Conservation (phyloP, 92 coral and sea anemone genomes). For the Actinostola sp. region DNA sequence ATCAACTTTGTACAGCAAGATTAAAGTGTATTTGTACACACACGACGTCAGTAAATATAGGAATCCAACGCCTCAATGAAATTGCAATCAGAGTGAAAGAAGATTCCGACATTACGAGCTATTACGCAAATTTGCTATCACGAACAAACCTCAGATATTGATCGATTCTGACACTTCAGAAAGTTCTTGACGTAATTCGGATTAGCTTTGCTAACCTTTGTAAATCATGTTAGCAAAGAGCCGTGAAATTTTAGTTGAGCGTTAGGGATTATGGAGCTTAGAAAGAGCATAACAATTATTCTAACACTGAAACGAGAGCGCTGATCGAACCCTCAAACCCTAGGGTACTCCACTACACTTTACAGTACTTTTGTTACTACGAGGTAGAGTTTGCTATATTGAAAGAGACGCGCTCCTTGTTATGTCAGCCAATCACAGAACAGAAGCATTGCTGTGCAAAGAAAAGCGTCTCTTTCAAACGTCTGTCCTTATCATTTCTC, state of each 20-base stretch:
- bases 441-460: neutral
- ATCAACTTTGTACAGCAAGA: too few species aligned
- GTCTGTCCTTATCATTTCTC: too few species aligned
- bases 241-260: neutral
- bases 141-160: too few species aligned
- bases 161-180: neutral
- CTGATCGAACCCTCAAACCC: neutral
- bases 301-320: neutral
- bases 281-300: neutral
- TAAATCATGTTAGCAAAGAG: constrained; percentile 30
- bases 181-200: neutral
- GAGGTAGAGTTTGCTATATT: neutral
- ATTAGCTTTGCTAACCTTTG: neutral
- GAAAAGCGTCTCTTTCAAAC: too few species aligned
- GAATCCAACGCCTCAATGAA: too few species aligned
- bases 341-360: too few species aligned
- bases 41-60: too few species aligned
- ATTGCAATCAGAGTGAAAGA: too few species aligned
- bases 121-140: too few species aligned
- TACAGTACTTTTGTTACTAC: too few species aligned
- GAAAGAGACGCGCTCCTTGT: neutral
- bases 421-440: constrained; percentile 5
- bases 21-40: too few species aligned
- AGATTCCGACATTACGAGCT: too few species aligned
- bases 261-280: constrained; percentile 24